These are phyloP conservation scores for Liopterus haemorrhoidalis DNA, from an alignment of 2,888 invertebrate genomes.

Conservation along the genomic window DNA sequence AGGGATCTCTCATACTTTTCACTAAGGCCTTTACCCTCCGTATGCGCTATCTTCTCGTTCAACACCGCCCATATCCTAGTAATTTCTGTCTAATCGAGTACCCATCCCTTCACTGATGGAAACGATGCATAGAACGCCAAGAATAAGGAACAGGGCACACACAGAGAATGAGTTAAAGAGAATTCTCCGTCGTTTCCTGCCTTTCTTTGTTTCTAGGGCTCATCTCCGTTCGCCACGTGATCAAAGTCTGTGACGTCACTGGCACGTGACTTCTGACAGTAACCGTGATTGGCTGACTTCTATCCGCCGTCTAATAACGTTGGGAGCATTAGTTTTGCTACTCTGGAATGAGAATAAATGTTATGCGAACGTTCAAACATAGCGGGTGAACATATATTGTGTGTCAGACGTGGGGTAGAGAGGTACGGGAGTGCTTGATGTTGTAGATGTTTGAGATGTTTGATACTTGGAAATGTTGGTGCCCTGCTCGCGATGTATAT, in stretches of 20 bases:
- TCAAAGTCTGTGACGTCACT: conserved; percentile 33
- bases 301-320: neutral
- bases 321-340: conserved; percentile 16
- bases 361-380: no score
- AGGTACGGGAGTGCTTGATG: no score
- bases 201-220: conserved; percentile 32
- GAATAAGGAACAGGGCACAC: conserved; percentile 8
- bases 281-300: conserved; percentile 18
- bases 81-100: conserved; percentile 15
- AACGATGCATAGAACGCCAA: neutral
- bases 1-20: no score
- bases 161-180: conserved; percentile 36
- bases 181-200: conserved; percentile 27
- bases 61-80: neutral
- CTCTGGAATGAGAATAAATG: conserved; percentile 16
- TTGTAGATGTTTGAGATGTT: neutral
- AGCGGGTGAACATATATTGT: no score
- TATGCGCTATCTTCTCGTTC: no score
- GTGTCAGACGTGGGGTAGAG: no score
- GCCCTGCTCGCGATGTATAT: neutral
- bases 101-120: neutral
- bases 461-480: neutral
- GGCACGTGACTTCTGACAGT: conserved; percentile 33
- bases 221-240: conserved; percentile 35
- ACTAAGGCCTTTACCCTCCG: no score